Percentiles rank a stretch among this genome's conserved stretches.
These are phyloP conservation scores for Arctia plantaginis DNA, from an alignment of 2,888 invertebrate genomes.

Conservation along the genomic window DNA sequence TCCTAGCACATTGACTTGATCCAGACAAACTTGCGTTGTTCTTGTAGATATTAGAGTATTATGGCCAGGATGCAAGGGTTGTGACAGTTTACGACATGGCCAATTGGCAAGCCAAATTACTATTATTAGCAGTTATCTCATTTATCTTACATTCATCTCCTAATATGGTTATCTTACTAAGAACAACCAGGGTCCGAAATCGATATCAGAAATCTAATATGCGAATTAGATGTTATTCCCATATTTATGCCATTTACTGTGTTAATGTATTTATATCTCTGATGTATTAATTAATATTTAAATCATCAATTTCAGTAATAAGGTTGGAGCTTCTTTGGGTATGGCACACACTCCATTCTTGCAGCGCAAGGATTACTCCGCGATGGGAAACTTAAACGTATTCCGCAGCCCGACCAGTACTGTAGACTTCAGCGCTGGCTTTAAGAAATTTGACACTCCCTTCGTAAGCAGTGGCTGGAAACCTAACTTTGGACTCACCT, in stretches of 20 bases:
- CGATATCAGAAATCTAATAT: too few species aligned
- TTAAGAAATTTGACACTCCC: slow-evolving; percentile 44
- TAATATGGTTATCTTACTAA: too few species aligned
- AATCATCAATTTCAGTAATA: slow-evolving; percentile 29
- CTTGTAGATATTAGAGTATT: too few species aligned
- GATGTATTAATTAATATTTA: not conserved
- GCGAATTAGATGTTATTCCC: too few species aligned
- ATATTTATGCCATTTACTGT: not conserved
- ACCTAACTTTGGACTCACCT: slow-evolving; percentile 33
- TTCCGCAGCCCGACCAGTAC: slow-evolving; percentile 34
- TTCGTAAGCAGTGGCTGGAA: slow-evolving; percentile 42
- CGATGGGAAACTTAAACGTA: slow-evolving; percentile 42
- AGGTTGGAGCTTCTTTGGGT: slow-evolving; percentile 24
- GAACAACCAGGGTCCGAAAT: too few species aligned
- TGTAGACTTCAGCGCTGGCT: slow-evolving; percentile 39
- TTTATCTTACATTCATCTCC: too few species aligned
- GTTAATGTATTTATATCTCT: not conserved
- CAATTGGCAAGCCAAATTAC: too few species aligned
- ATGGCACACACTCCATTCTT: slow-evolving; percentile 40
- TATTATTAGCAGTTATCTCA: too few species aligned
- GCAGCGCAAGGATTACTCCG: slow-evolving; percentile 42
- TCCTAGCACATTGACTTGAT: not conserved
- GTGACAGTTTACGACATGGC: too few species aligned
- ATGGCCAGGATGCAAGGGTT: too few species aligned
- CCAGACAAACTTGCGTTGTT: not conserved